Percentiles rank a stretch among this genome's conserved stretches.
Evolutionary conservation across 2,113 vertebrate genomes (phyloP).

Genomic region (Tachysurus fulvidraco): DNA sequence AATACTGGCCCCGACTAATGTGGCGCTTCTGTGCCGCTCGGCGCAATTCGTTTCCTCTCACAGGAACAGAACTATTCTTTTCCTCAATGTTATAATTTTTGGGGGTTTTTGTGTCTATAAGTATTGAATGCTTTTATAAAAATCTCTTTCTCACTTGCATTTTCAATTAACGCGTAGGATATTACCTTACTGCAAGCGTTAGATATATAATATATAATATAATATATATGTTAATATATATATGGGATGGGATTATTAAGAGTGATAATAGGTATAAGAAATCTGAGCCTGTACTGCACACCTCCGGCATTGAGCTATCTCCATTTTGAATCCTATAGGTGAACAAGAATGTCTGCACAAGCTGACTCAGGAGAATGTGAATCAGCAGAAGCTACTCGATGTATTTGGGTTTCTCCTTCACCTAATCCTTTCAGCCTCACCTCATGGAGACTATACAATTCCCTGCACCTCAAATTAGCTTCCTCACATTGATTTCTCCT

Average conservation of each 20-base stretch:
- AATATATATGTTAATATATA: background rate
- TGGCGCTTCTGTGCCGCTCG: background rate
- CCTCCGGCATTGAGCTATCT: background rate
- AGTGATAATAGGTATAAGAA: background rate
- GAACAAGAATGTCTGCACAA: background rate
- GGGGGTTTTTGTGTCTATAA: background rate
- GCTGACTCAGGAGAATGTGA: conserved; percentile 20
- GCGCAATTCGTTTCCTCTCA: background rate
- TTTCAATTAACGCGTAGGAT: background rate
- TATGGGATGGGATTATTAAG: background rate
- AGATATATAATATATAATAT: too few species aligned
- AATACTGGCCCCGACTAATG: background rate
- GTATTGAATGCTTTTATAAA: background rate
- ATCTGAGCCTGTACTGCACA: conserved; percentile 24
- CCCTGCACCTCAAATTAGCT: conserved; percentile 9
- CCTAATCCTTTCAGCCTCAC: conserved; percentile 1
- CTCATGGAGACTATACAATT: background rate
- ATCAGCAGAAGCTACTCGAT: background rate
- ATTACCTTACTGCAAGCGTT: background rate
- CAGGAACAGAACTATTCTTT: background rate
- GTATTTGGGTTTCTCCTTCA: conserved; percentile 12
- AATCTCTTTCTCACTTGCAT: background rate
- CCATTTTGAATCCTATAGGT: conserved; percentile 28
- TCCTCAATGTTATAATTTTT: background rate
- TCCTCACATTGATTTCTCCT: conserved; percentile 24